Percentiles rank a stretch among this genome's conserved stretches.
phyloP scores from a whole-genome alignment of 2,888 invertebrate genomes.

The Panorpa germanica region DNA sequence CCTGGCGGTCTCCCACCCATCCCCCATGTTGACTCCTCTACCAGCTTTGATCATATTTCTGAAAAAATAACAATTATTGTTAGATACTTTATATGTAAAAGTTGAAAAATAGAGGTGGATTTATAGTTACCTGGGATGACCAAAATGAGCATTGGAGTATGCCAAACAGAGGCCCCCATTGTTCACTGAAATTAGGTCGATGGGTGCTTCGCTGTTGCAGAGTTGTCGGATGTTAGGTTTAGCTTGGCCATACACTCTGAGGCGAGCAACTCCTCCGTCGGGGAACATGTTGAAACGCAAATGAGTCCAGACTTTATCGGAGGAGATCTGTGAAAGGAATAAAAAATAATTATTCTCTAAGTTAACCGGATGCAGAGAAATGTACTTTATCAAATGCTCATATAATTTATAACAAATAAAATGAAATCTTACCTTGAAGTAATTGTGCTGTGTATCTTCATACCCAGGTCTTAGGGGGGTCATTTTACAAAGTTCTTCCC shows the following conservation, averaged over 20 bases:
- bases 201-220: slow-evolving; percentile 16
- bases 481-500: slow-evolving; percentile 35
- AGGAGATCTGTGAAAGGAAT: slow-evolving; percentile 21
- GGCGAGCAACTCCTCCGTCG: slow-evolving; percentile 41
- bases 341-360: no score
- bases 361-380: slow-evolving; percentile 1
- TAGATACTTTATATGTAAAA: no score
- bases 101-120: no score
- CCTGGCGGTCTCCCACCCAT: slow-evolving; percentile 48
- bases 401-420: neutral
- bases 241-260: slow-evolving; percentile 35
- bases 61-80: no score
- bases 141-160: slow-evolving; percentile 43
- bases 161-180: slow-evolving; percentile 34
- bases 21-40: slow-evolving; percentile 32
- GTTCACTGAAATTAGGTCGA: slow-evolving; percentile 31
- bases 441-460: slow-evolving; percentile 35
- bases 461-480: slow-evolving; percentile 33
- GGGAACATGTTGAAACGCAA: slow-evolving; percentile 40
- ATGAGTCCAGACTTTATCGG: slow-evolving; percentile 33
- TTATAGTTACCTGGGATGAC: no score
- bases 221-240: slow-evolving; percentile 17
- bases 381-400: neutral
- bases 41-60: slow-evolving; percentile 34
- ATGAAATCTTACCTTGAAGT: slow-evolving; percentile 25